These are phyloP conservation scores for Antheraea assamensis DNA, from an alignment of 2,888 invertebrate genomes.

Conservation along the genomic window DNA sequence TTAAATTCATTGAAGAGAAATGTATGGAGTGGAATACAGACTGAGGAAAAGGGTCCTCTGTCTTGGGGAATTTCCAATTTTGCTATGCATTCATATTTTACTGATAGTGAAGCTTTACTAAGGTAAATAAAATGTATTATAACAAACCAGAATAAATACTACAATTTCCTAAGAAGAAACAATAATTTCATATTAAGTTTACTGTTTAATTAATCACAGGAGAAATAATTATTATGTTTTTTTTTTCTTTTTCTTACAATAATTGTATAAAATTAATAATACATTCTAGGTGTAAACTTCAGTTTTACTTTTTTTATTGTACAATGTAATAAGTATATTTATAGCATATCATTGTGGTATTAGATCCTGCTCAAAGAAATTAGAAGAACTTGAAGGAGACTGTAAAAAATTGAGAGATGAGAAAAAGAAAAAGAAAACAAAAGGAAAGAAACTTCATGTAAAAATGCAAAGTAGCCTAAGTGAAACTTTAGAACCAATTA, in stretches of 20 bases:
- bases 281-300: background rate
- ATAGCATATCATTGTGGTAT: background rate
- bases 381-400: conserved; percentile 77
- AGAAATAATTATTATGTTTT: background rate
- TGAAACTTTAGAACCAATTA: conserved; percentile 63
- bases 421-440: conserved; percentile 76
- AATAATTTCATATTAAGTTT: background rate
- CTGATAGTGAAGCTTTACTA: conserved; percentile 82
- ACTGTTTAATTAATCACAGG: background rate
- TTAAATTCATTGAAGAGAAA: conserved; percentile 86
- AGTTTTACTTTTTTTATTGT: background rate
- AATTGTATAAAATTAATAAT: background rate
- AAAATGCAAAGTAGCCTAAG: conserved; percentile 71
- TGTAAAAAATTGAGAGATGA: conserved; percentile 65
- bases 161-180: background rate
- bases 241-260: background rate
- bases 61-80: conserved; percentile 86
- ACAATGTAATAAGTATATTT: background rate
- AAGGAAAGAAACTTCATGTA: conserved; percentile 67
- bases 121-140: conserved; percentile 56
- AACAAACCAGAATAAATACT: background rate
- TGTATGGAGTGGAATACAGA: conserved; percentile 87
- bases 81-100: conserved; percentile 78
- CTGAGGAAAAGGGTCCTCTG: conserved; percentile 80
- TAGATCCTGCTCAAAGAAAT: conserved; percentile 86